Percentiles rank a stretch among this genome's conserved stretches.
These are phyloP conservation scores for Pangasianodon gigas DNA, from an alignment of 2,113 vertebrate genomes.

Conservation along the genomic window DNA sequence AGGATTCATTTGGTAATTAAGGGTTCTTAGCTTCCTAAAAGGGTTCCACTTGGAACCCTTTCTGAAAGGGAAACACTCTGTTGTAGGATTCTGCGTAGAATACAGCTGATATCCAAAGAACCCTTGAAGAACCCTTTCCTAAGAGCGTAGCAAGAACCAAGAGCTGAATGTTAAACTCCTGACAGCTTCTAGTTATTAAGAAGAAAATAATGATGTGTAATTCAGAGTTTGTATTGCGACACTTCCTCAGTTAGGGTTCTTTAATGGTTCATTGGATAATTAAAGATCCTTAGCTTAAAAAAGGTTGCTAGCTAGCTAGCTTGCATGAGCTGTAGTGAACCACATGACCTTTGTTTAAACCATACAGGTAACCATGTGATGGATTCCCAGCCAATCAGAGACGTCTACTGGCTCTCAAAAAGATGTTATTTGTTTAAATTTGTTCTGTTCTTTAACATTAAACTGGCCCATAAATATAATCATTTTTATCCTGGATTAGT, in stretches of 20 bases:
- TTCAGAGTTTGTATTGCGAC: neutral
- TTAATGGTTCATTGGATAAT: neutral
- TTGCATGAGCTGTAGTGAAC: neutral
- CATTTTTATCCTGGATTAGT: neutral
- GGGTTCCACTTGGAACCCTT: neutral
- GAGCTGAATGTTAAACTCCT: neutral
- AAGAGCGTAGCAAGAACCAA: neutral
- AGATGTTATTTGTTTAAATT: neutral
- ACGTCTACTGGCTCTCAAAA: neutral
- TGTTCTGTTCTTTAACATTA: neutral
- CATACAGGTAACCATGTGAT: neutral
- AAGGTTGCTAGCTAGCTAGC: neutral
- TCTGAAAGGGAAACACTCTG: neutral
- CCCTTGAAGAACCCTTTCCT: neutral
- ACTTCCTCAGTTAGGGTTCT: neutral
- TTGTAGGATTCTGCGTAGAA: neutral
- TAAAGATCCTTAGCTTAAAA: neutral
- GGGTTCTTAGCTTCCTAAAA: neutral
- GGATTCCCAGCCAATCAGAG: neutral
- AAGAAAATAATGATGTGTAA: neutral
- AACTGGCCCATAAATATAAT: neutral
- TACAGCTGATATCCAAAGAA: neutral
- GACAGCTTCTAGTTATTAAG: too few species aligned
- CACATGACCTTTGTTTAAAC: neutral
- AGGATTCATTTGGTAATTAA: neutral